These are phyloP conservation scores for Drosophila persimilis DNA, from an alignment of 1,140 invertebrate genomes.

Conservation along the genomic window DNA sequence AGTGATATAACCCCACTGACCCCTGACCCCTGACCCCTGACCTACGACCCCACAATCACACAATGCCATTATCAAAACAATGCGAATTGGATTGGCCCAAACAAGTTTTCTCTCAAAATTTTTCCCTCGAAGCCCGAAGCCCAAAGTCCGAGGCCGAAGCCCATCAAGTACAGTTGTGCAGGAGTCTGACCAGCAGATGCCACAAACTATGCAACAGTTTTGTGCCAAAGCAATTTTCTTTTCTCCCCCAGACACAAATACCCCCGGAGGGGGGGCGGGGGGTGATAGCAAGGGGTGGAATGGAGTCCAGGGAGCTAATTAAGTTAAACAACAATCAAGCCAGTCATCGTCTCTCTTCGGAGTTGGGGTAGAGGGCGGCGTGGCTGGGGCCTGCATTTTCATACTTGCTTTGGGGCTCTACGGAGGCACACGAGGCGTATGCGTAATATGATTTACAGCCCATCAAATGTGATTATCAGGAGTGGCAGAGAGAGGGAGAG, in stretches of 20 bases:
- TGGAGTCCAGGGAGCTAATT: slow-evolving; percentile 53
- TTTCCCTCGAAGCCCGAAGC: no score
- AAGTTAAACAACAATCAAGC: slow-evolving; percentile 70
- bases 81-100: no score
- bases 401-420: slow-evolving; percentile 31
- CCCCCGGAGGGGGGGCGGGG: neutral
- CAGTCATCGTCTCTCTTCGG: slow-evolving; percentile 11
- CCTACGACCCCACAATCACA: no score
- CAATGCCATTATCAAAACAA: no score
- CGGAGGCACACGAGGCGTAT: slow-evolving; percentile 57
- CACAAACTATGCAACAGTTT: slow-evolving; percentile 67
- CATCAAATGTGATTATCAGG: slow-evolving; percentile 70
- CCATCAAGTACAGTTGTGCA: slow-evolving; percentile 9
- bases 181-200: neutral
- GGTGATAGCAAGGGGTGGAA: neutral
- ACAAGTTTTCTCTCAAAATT: no score
- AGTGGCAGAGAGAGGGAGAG: no score
- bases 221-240: slow-evolving; percentile 28
- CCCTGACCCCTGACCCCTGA: no score
- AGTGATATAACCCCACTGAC: no score
- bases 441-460: slow-evolving; percentile 77
- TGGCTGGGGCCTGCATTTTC: slow-evolving; percentile 40
- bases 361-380: slow-evolving; percentile 1
- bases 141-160: no score
- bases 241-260: slow-evolving; percentile 8